Base-by-base conservation (phyloP, 2,888 invertebrate species). In the Scaptomyza cyrtandrae region DNA sequence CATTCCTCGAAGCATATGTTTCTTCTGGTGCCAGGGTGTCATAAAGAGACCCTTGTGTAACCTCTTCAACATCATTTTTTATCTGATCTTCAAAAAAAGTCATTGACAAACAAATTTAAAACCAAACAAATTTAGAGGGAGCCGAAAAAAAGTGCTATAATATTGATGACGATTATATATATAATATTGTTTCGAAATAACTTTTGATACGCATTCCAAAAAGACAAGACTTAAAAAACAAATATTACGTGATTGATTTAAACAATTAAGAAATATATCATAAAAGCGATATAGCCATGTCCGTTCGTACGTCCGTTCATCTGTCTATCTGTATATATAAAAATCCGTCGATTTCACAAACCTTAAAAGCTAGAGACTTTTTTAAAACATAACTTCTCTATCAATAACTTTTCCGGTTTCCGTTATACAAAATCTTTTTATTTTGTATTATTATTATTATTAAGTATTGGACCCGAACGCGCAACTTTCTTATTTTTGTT, bases 61-160 rank as follows among this genome's bases (percentile, higher is more conserved):
- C 7, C 3, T 16, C 9, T 48, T 9, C 14, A 73, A 11, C 70
- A 73, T 71, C 3, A 9, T 56, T 16, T 5, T 13, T 29, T 6
- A 61, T 43, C 10, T 35, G n/a, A 16, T 6, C 37, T 24, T n/a
- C 49, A 19, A 14, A 14, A 44, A 10, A 24, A 11, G 5, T 33
- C 66, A 65, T 65, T 45, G 45, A 45, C 10, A 49, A 49, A 31
- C 13, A 19, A 1, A 4, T 31, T 27, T 27, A 46, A 53, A 64
- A 24, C 24, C 45, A 9, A 19, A 2, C 5, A 65, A 65, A 53
- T 64, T 61, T 24, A 5, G n/a, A 27, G 11, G n/a, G 9, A 24
- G 16, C 37, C 53, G 31, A 45, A 64, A 37, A 29, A 35, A 35
- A 35, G 3, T 35, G 10, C 10, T 37, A 6, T n/a, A 0, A 39